Percentiles rank a stretch among this genome's conserved stretches.
These are phyloP conservation scores for Triplophysa bombifrons DNA, from an alignment of 2,797 vertebrate species.

Conservation along the genomic window DNA sequence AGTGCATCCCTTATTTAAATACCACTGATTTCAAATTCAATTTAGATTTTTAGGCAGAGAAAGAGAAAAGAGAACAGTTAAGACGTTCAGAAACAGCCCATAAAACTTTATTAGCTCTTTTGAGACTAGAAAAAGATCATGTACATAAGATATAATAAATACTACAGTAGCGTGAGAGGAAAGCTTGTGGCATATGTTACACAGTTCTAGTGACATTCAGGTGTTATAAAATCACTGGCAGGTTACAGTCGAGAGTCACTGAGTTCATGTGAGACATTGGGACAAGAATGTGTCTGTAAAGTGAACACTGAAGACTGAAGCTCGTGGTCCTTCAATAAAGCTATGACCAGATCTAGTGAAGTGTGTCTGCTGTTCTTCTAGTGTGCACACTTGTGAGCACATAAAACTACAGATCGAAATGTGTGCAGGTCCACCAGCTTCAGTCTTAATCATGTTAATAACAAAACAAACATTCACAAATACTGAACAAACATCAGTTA, in stretches of 20 bases:
- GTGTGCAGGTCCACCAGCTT: not conserved
- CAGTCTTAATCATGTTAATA: not conserved
- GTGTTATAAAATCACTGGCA: not conserved
- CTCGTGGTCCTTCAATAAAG: too few relatives aligned
- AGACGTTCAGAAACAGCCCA: not conserved
- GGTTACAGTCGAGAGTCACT: too few relatives aligned
- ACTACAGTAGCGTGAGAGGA: not conserved
- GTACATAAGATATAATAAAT: not conserved
- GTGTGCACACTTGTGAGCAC: too few relatives aligned
- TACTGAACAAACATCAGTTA: not conserved
- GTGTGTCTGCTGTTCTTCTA: too few relatives aligned
- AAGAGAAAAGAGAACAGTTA: not conserved
- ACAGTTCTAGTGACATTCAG: not conserved
- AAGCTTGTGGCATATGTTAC: not conserved
- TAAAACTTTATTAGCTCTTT: slow-evolving; percentile 24
- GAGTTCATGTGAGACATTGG: too few relatives aligned
- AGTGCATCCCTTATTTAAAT: too few relatives aligned
- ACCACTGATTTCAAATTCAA: not conserved
- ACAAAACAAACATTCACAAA: not conserved
- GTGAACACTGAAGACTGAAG: too few relatives aligned
- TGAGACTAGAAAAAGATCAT: not conserved
- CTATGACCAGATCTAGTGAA: too few relatives aligned
- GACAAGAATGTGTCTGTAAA: too few relatives aligned
- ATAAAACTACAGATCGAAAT: too few relatives aligned
- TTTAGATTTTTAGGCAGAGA: not conserved